Evolutionary conservation across 2,888 invertebrate species (phyloP), one percentile per base, ranked within the genome.

Genomic region (Cerceris ruficornis): DNA sequence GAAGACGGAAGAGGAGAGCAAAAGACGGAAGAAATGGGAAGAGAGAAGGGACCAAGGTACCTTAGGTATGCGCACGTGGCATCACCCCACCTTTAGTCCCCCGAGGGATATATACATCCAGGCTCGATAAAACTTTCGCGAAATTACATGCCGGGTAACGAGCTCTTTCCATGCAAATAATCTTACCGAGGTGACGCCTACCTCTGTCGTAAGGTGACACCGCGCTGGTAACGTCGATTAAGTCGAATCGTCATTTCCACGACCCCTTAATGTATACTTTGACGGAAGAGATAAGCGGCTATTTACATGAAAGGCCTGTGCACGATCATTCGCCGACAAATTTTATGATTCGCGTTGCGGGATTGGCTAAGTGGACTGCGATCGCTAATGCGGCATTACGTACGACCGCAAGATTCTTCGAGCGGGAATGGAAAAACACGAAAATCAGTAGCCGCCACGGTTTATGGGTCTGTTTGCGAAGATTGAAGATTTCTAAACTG

Each of bases 91-190:
- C 39, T n/a, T 46, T n/a, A n/a, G 55, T 58, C 50, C 57, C 41
- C 55, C 41, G 42, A 59, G 49, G 28, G 28, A 28, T 28, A 28
- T 28, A 28, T 28, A 58, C 39, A 52, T 54, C 59, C 69, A 70
- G 57, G 57, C n/a, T 15, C 72, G 82, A 81, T 83, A 83, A 83
- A 85, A 85, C 74, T 83, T 78, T 58, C 75, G 69, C 59, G 65
- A 83, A 84, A 84, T 84, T 83, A 83, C 81, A 79, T 62, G 73
- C 73, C 58, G 46, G 69, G 69, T 81, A 84, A 83, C 82, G 80
- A 77, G 77, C 78, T 81, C 83, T 85, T 85, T 78, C 76, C 83
- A 82, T 82, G 85, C 84, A 84, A 85, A 84, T 82, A 79, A 79
- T 79, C 81, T 81, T 71, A 49, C 74, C 60, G 52, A 9, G 62